Percentiles rank a stretch among this genome's conserved stretches.
phyloP scores from a whole-genome alignment of 2,888 invertebrate species.

The Caenorhabditis imperialis region DNA sequence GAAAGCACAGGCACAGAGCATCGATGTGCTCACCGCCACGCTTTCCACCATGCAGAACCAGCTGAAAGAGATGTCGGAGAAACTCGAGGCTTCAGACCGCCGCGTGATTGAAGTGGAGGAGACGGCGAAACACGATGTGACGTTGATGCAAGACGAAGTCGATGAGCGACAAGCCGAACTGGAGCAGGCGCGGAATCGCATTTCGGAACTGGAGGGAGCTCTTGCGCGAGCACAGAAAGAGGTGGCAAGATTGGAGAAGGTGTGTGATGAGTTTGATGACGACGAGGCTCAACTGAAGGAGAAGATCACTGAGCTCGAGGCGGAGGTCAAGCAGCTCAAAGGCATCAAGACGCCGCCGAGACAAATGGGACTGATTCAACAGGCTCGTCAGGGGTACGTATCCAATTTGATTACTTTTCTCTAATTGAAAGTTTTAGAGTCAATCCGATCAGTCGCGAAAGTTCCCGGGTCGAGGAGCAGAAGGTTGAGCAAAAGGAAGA shows the following conservation, averaged over 20 bases:
- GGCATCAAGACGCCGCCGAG: constrained; percentile 11
- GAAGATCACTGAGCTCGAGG: constrained; percentile 7
- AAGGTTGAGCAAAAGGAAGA: constrained; percentile 2
- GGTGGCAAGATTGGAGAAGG: constrained; percentile 20
- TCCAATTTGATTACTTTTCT: background rate
- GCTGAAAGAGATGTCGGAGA: constrained; percentile 12
- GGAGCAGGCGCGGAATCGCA: constrained; percentile 12
- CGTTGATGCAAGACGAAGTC: constrained; percentile 44
- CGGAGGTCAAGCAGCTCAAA: constrained; percentile 25
- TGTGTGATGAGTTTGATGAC: constrained; percentile 34
- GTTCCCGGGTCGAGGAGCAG: constrained; percentile 13
- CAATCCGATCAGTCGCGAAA: constrained; percentile 23
- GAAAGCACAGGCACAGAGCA: constrained; percentile 14
- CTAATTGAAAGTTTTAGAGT: constrained; percentile 2
- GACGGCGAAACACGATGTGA: constrained; percentile 44
- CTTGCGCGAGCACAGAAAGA: constrained; percentile 2
- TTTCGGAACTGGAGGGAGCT: constrained; percentile 8
- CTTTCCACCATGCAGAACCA: constrained; percentile 6
- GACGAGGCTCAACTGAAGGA: constrained; percentile 17
- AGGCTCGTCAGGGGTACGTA: constrained; percentile 26
- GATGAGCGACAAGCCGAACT: constrained; percentile 15
- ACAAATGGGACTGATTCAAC: constrained; percentile 27
- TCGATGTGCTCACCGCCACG: constrained; percentile 7
- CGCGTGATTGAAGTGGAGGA: constrained; percentile 30
- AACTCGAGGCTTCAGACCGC: constrained; percentile 18